Conservation (phyloP, 2,113 vertebrate genomes). For the Hylia prasina region DNA sequence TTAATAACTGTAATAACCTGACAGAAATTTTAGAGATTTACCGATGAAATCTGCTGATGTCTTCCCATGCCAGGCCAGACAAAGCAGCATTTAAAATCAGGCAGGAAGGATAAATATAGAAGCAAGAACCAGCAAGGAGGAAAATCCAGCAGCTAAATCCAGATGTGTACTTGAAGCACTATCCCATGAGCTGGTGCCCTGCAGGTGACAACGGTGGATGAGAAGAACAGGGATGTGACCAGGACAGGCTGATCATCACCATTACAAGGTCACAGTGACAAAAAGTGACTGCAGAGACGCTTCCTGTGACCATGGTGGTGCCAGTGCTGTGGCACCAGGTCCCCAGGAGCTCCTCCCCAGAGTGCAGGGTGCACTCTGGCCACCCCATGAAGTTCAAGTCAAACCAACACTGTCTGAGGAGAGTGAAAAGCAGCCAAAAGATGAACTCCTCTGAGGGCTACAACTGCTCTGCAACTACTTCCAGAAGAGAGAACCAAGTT, state of each 20-base stretch:
- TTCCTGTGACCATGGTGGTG: not conserved
- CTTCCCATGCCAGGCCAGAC: not conserved
- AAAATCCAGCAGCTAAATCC: not conserved
- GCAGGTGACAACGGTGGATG: not conserved
- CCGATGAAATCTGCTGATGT: not conserved
- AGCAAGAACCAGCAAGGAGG: not conserved
- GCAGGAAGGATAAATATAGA: not conserved
- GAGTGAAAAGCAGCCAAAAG: not conserved
- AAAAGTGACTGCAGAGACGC: not conserved
- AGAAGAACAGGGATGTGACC: rapidly evolving
- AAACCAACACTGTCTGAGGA: not conserved
- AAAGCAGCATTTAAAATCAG: not conserved
- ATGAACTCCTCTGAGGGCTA: not conserved
- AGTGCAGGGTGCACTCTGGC: not conserved
- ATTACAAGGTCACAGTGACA: rapidly evolving
- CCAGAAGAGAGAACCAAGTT: not conserved
- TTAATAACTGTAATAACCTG: not conserved
- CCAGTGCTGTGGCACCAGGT: not conserved
- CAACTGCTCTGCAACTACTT: not conserved
- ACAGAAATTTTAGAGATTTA: not conserved
- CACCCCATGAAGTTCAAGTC: not conserved
- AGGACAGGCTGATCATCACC: not conserved
- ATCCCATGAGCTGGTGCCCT: not conserved
- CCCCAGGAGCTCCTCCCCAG: not conserved
- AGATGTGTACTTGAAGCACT: not conserved